These are phyloP conservation scores for Apamea epomidion DNA, from an alignment of 2,888 invertebrate species.

Conservation along the genomic window DNA sequence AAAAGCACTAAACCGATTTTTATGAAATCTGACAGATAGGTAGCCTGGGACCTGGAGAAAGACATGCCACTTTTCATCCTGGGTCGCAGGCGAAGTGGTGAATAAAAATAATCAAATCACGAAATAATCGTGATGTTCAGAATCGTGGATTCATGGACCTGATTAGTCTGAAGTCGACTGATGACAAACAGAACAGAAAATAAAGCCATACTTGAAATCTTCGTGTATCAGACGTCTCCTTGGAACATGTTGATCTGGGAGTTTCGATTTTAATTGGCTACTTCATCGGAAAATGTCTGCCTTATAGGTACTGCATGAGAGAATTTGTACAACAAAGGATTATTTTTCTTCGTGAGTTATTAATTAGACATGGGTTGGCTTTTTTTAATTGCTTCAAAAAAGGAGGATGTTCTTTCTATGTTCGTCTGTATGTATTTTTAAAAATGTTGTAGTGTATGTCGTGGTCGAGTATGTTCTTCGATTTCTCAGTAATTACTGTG, in stretches of 20 bases:
- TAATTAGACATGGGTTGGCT: neutral
- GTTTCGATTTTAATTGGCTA: constrained; percentile 30
- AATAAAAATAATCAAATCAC: neutral
- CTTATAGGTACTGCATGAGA: neutral
- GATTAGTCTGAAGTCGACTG: neutral
- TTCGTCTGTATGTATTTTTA: neutral
- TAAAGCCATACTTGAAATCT: neutral
- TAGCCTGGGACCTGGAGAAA: neutral
- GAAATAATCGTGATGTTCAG: neutral
- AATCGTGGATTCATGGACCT: neutral
- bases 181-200: neutral
- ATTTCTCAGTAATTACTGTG: neutral
- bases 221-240: neutral
- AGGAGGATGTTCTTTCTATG: neutral
- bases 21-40: neutral
- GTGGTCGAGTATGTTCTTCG: neutral
- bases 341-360: neutral
- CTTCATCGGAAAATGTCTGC: neutral
- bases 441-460: no score
- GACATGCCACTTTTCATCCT: neutral
- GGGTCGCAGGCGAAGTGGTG: neutral
- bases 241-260: no score
- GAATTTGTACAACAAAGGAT: neutral
- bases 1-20: neutral
- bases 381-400: neutral